Conservation (phyloP, 2,888 invertebrate species). For the Agonopterix arenella region DNA sequence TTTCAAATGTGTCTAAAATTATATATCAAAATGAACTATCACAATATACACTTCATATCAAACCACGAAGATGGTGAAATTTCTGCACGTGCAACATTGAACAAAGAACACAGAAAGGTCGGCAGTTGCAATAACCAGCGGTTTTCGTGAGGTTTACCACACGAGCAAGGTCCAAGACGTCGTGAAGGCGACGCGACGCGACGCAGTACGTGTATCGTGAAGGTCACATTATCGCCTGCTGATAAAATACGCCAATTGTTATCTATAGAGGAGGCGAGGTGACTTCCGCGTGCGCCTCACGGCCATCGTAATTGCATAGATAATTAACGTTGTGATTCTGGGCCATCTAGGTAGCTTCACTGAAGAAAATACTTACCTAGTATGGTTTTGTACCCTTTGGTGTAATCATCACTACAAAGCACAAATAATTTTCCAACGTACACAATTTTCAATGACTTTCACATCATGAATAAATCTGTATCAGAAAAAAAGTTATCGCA, state of each 20-base stretch:
- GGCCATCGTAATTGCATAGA: conserved; percentile 39
- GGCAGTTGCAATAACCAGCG: neutral
- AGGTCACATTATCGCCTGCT: conserved; percentile 54
- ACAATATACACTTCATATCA: no score
- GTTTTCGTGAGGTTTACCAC: conserved; percentile 1
- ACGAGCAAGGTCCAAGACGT: conserved; percentile 1
- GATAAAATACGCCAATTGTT: conserved; percentile 65
- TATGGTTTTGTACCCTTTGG: neutral
- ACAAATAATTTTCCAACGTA: neutral
- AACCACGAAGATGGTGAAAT: no score
- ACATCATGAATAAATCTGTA: neutral
- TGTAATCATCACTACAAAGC: neutral
- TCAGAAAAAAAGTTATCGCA: neutral
- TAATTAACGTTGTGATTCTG: conserved; percentile 33
- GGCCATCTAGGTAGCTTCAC: neutral
- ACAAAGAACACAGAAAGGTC: conserved; percentile 1
- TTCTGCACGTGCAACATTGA: neutral
- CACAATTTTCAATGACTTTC: neutral
- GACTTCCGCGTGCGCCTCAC: conserved; percentile 62
- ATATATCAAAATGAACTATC: no score
- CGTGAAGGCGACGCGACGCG: neutral
- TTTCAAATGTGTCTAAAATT: no score
- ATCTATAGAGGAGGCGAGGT: conserved; percentile 52
- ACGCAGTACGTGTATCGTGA: conserved; percentile 29
- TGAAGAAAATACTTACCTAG: neutral